Evolutionary conservation across 2,113 vertebrate genomes (phyloP), one percentile per base, ranked within the genome.

Genomic region (Pampusana beccarii): DNA sequence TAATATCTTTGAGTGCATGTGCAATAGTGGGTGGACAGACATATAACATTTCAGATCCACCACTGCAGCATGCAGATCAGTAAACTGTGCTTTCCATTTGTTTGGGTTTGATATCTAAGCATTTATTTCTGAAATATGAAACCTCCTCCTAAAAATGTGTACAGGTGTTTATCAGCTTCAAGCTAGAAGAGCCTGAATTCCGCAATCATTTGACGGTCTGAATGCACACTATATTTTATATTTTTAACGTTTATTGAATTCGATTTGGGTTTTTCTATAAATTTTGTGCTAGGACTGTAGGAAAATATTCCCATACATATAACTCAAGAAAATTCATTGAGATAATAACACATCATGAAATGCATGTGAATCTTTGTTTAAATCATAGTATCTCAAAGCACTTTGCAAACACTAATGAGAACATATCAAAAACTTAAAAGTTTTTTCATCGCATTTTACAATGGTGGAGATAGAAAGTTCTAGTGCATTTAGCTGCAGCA

Each of bases 21-120:
- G 70, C 81, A 86, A 57, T 16, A 95, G 95, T 96, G 95, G 96
- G 95, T 96, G 95, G 95, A 97, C 87, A 95, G 91, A 91, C 66
- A 91, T 51, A 79, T 72, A 89, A 33, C 65, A 18, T 62, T 93
- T 82, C 84, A 93, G 80, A 93, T 86, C 60, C 48, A 94, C 56
- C 72, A 84, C 54, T 93, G 56, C 80, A 86, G 77, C 73, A 89
- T 44, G 24, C 2, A 13, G 78, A 92, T 84, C 77, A 48, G 53
- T 81, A 84, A 91, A 67, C 86, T 78, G 14, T 51, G n/a, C 64
- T 92, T 95, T 89, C 58, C 4, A 3, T 87, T 93, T 95, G 91
- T 96, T 97, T 95, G 83, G 83, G 93, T 96, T 93, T 93, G 57
- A 78, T 87, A 84, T 38, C 64, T 78, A 58, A 90, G 54, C 33